Evolutionary conservation across 1,140 invertebrate species (phyloP).

Genomic region (Drosophila neocordata): DNA sequence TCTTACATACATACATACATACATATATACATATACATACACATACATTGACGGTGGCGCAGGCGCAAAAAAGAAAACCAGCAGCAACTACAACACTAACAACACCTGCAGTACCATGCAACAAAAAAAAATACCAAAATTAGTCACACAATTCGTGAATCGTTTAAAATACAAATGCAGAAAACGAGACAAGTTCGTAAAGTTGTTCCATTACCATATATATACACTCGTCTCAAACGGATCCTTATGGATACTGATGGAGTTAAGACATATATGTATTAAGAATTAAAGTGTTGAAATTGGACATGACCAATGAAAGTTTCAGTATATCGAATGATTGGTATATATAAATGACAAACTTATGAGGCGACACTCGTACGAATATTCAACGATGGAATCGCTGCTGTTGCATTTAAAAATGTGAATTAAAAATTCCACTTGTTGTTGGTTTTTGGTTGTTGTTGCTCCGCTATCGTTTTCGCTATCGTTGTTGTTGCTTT

Average conservation of each 20-base stretch:
- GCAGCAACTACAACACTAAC: constrained; percentile 20
- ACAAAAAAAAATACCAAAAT: constrained; percentile 48
- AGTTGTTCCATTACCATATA: not conserved
- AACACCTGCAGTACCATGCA: constrained; percentile 23
- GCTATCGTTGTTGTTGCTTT: constrained; percentile 30
- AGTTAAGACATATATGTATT: too few species aligned
- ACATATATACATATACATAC: too few species aligned
- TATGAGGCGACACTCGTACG: constrained; percentile 30
- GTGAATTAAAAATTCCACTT: constrained; percentile 64
- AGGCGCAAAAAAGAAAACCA: constrained; percentile 41
- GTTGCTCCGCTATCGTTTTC: constrained; percentile 18
- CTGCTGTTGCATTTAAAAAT: constrained; percentile 59
- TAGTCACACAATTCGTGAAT: constrained; percentile 71
- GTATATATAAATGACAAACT: not conserved
- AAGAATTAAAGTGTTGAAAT: too few species aligned
- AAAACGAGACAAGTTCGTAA: constrained; percentile 1
- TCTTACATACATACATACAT: not conserved
- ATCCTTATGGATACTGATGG: too few species aligned
- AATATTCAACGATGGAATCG: constrained; percentile 11
- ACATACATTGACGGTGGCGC: constrained; percentile 47
- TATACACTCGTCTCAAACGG: too few species aligned
- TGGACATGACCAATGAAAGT: too few species aligned
- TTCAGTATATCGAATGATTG: too few species aligned
- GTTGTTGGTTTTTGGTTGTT: constrained; percentile 36
- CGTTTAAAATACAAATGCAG: constrained; percentile 53